Base-by-base conservation (phyloP, 2,113 vertebrate species). In the Gobius niger region DNA sequence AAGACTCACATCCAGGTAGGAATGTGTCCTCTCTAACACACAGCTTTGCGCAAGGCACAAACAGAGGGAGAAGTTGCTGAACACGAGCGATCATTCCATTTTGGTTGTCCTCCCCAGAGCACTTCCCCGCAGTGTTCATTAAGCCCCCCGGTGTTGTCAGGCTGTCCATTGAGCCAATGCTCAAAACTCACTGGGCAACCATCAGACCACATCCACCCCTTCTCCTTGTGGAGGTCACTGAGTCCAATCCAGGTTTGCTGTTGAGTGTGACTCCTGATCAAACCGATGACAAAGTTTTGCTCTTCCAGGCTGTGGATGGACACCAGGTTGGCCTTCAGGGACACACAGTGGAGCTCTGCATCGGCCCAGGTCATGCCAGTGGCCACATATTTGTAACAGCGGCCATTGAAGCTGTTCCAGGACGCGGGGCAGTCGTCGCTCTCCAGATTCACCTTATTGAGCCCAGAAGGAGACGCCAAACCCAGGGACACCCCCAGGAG, bases 261-360 rank as follows among this genome's bases (percentile, higher is more conserved):
- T 51, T 51, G 15, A 14, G n/a, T 51, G 7, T 14, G 49, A 15
- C 7, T 3, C 14, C n/a, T 34, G 24, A 34, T 34, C 24, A 34
- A 34, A 34, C 24, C 24, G 24, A 4, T 34, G 24, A 34, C 24
- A 34, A 34, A 34, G 24, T 34, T 34, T 34, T 34, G 24, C 5
- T 34, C 24, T 49, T 49, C 47, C 12, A 49, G 3, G 12, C 12
- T 49, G 47, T 49, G 47, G 47, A 49, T 49, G 1, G 82, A 84
- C 69, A 83, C 78, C 71, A 86, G 68, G 76, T 82, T 80, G 79
- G 57, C 7, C 24, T 18, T 4, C 15, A 69, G 0, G 61, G 69
- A 76, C 24, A 82, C 1, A 53, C 72, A 82, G 18, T 67, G 1
- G 7, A 76, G 49, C 15, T 82, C 80, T 65, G 77, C 80, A 60